Evolutionary conservation across 2,113 vertebrate genomes (phyloP).

Genomic region (Tupaia chinensis): DNA sequence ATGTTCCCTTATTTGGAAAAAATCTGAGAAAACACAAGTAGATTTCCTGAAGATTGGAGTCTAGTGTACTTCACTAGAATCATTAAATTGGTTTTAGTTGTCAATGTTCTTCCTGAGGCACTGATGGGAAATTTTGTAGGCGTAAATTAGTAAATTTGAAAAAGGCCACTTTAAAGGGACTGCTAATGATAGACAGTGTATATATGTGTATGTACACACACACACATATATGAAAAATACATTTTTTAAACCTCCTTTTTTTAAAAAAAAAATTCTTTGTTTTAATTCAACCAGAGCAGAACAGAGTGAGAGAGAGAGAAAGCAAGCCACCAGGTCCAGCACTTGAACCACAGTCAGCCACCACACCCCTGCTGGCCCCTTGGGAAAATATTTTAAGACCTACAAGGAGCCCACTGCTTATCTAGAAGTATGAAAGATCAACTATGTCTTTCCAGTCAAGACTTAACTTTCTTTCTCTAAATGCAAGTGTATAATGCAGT

Average conservation of each 20-base stretch:
- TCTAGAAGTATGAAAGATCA: not conserved
- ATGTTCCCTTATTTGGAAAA: not conserved
- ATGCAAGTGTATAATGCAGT: not conserved
- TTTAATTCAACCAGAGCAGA: too few relatives aligned
- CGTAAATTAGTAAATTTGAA: not conserved
- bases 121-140: not conserved
- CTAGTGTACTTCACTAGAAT: not conserved
- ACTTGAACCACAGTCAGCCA: too few relatives aligned
- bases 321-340: too few relatives aligned
- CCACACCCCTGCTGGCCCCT: too few relatives aligned
- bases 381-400: slow-evolving; percentile 18
- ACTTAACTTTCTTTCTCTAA: slow-evolving; percentile 3
- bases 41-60: not conserved
- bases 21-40: not conserved
- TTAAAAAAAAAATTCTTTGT: too few relatives aligned
- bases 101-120: not conserved
- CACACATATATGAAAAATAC: too few relatives aligned
- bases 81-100: not conserved
- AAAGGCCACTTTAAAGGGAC: not conserved
- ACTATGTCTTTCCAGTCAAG: not conserved
- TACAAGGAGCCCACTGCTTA: not conserved
- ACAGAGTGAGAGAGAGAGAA: too few relatives aligned
- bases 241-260: too few relatives aligned
- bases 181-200: not conserved
- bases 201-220: too few relatives aligned